phyloP scores from a whole-genome alignment of 53 echinoderm and acorn worm species.

The Astropecten irregularis region DNA sequence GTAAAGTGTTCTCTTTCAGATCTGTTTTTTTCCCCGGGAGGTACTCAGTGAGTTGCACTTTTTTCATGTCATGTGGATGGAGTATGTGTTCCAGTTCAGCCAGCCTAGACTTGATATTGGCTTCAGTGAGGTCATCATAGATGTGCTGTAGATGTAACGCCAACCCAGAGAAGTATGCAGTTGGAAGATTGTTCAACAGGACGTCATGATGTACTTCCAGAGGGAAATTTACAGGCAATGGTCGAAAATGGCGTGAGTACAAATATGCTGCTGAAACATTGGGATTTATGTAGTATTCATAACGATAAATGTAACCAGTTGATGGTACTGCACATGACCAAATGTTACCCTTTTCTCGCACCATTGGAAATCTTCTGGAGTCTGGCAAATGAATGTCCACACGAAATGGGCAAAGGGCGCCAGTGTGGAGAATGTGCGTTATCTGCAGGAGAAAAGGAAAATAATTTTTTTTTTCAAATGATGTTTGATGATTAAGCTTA shows the following conservation, averaged over 20 bases:
- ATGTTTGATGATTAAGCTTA: no score
- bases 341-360: neutral
- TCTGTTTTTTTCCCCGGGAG: neutral
- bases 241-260: neutral
- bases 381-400: neutral
- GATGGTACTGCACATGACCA: neutral
- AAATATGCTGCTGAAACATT: neutral
- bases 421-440: constrained; percentile 1
- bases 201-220: constrained; percentile 13
- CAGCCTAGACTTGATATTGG: neutral
- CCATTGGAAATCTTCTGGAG: no score
- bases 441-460: neutral
- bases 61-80: neutral
- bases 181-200: neutral
- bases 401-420: neutral
- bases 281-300: neutral
- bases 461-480: no score
- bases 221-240: neutral
- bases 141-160: constrained; percentile 11
- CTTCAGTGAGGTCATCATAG: neutral
- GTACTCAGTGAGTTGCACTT: neutral
- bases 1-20: neutral
- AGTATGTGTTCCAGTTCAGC: neutral
- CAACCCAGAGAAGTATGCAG: neutral
- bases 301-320: neutral